Percentiles rank a stretch among this genome's conserved stretches.
These are phyloP conservation scores for Helobdella robusta DNA, from an alignment of 2,888 invertebrate genomes.

Conservation along the genomic window DNA sequence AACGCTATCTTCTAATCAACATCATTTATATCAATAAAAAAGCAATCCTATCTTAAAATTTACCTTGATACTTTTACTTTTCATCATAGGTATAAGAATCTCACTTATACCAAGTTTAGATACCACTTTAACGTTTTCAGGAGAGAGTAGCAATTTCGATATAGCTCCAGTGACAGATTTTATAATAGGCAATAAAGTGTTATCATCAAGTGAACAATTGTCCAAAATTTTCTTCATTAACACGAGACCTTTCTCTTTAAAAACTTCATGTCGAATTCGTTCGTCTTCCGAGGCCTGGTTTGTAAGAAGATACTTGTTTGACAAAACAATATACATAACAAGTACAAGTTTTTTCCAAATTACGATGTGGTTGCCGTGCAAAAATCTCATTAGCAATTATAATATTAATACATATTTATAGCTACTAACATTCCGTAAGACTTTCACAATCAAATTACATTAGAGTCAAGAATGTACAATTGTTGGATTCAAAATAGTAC, in stretches of 20 bases:
- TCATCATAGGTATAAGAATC: conserved; percentile 3
- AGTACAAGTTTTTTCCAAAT: not conserved
- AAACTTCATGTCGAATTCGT: conserved; percentile 8
- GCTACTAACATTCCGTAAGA: too few relatives aligned
- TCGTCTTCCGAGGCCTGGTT: conserved; percentile 12
- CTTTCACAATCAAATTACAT: too few relatives aligned
- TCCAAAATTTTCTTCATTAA: conserved; percentile 4
- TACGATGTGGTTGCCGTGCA: too few relatives aligned
- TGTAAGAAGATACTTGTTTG: too few relatives aligned
- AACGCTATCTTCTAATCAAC: too few relatives aligned
- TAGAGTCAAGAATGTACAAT: too few relatives aligned
- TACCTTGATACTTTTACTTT: conserved; percentile 15
- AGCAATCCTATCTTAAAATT: not conserved
- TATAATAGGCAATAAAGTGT: not conserved
- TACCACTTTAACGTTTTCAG: conserved; percentile 1
- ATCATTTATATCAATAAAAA: too few relatives aligned
- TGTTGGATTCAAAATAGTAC: too few relatives aligned
- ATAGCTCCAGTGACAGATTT: conserved; percentile 17
- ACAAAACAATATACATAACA: not conserved
- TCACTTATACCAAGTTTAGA: conserved; percentile 14
- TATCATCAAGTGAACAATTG: not conserved
- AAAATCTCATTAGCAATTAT: too few relatives aligned
- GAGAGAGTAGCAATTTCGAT: conserved; percentile 15
- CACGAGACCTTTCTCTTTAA: conserved; percentile 5
- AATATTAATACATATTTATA: too few relatives aligned